Evolutionary conservation across 2,797 vertebrate species (phyloP).

Genomic region (Gobionotothen gibberifrons): DNA sequence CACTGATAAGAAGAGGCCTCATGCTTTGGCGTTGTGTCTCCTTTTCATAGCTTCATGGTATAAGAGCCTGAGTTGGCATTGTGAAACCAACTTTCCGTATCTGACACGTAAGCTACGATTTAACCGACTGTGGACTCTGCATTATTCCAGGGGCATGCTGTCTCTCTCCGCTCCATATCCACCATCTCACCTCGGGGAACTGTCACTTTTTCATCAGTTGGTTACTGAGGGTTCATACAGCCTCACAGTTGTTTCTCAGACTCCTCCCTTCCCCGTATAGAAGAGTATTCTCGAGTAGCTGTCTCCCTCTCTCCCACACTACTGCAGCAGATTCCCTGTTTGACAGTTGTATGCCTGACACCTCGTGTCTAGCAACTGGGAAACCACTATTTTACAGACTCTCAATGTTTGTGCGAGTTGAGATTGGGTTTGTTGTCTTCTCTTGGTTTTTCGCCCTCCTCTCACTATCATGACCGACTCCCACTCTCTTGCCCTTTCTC

Average conservation of each 20-base stretch:
- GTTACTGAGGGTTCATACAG: conserved; percentile 68
- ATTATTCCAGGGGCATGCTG: conserved; percentile 65
- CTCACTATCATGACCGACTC: conserved; percentile 23
- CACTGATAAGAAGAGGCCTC: conserved; percentile 51
- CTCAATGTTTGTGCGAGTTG: conserved; percentile 55
- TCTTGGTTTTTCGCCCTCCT: conserved; percentile 11
- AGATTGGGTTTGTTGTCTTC: conserved; percentile 41
- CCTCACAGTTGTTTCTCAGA: conserved; percentile 54
- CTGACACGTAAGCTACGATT: conserved; percentile 60
- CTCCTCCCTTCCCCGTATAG: conserved; percentile 52
- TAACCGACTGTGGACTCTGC: conserved; percentile 55
- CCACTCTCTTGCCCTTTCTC: conserved; percentile 27
- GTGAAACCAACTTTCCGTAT: conserved; percentile 48
- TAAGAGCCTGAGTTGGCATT: conserved; percentile 40
- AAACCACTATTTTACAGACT: conserved; percentile 67
- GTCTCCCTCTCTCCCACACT: conserved; percentile 69
- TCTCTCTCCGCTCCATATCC: conserved; percentile 69
- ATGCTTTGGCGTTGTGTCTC: conserved; percentile 23
- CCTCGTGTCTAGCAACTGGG: conserved; percentile 61
- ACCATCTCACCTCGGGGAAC: conserved; percentile 74
- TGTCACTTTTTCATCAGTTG: conserved; percentile 76
- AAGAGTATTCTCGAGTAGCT: conserved; percentile 67
- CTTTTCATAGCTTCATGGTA: conserved; percentile 30
- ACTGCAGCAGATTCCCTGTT: conserved; percentile 66
- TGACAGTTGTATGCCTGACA: conserved; percentile 79